A percentile compares a stretch with the other conserved stretches of the same genome.
These are phyloP conservation scores for Pyrocephalus nanus DNA, from an alignment of 2,797 vertebrate species.

Conservation along the genomic window DNA sequence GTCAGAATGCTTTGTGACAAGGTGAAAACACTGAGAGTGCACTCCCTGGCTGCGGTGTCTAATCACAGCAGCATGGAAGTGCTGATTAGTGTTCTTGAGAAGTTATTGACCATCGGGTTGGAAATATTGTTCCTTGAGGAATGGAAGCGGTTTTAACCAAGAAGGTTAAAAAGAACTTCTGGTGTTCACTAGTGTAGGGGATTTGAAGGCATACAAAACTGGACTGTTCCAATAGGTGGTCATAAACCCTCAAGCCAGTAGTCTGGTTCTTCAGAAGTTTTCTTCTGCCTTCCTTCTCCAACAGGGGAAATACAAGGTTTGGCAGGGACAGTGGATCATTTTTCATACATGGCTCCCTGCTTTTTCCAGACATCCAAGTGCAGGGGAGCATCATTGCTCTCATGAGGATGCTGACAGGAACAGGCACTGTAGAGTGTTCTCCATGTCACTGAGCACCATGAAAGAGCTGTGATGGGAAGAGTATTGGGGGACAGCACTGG, in stretches of 20 bases:
- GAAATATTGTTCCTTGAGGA: neutral
- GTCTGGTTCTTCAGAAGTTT: neutral
- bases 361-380: neutral
- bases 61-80: neutral
- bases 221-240: neutral
- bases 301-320: neutral
- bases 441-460: neutral
- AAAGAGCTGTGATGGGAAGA: neutral
- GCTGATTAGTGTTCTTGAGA: neutral
- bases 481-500: neutral
- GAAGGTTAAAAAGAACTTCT: neutral
- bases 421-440: neutral
- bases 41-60: neutral
- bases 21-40: neutral
- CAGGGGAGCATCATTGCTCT: neutral
- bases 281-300: neutral
- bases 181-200: neutral
- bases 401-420: neutral
- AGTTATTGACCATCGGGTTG: neutral
- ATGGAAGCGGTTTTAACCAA: neutral
- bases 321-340: neutral
- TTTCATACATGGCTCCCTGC: rapidly evolving
- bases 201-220: neutral
- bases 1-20: neutral
- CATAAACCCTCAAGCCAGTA: neutral